Evolutionary conservation across 1,140 invertebrate species (phyloP).

Genomic region (Drosophila equinoxialis): DNA sequence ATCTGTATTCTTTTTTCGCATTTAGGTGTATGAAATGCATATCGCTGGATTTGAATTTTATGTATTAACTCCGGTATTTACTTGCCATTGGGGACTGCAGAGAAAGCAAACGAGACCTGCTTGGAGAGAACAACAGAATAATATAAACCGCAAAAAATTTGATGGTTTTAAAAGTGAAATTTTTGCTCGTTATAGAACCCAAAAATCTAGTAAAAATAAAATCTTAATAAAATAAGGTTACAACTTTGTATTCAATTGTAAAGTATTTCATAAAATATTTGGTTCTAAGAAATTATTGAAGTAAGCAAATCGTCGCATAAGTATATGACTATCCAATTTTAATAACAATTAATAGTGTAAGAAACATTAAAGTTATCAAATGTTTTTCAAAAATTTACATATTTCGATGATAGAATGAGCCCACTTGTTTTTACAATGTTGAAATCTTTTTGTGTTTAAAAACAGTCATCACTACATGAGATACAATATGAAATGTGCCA

Average conservation of each 20-base stretch:
- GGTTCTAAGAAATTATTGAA: too few species aligned
- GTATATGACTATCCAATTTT: too few species aligned
- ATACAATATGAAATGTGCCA: too few species aligned
- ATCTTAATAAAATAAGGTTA: conserved; percentile 36
- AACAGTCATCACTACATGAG: too few species aligned
- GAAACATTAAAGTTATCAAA: too few species aligned
- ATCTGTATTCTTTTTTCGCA: conserved; percentile 21
- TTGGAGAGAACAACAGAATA: conserved; percentile 94
- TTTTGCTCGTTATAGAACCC: conserved; percentile 89
- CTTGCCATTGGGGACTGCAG: conserved; percentile 95
- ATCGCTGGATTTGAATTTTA: conserved; percentile 94
- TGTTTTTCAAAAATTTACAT: too few species aligned
- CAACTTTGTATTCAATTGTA: background rate
- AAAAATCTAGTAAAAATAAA: conserved; percentile 73
- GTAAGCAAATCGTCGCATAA: too few species aligned
- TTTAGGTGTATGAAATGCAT: conserved; percentile 96
- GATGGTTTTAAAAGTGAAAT: conserved; percentile 93
- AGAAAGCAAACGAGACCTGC: conserved; percentile 89
- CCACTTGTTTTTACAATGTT: too few species aligned
- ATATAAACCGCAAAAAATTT: conserved; percentile 91
- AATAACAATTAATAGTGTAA: too few species aligned
- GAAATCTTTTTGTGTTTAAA: too few species aligned
- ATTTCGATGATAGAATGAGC: too few species aligned
- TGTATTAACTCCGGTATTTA: conserved; percentile 95
- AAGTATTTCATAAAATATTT: too few species aligned